A percentile compares a stretch with the other conserved stretches of the same genome.
Evolutionary conservation across 1,140 invertebrate genomes (phyloP).

Genomic region (Sitophilus oryzae): DNA sequence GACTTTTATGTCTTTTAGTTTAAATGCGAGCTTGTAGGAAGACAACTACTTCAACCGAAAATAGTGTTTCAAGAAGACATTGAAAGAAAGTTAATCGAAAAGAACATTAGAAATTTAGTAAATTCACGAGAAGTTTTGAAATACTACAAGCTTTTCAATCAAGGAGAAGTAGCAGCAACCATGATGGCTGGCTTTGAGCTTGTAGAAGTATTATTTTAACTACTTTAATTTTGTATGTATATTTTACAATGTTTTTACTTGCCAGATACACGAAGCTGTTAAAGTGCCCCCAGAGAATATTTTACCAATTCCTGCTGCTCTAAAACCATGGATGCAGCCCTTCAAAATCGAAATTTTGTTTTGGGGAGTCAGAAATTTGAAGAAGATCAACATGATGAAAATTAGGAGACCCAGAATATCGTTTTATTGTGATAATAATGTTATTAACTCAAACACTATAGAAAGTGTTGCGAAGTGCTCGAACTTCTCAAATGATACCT

Average conservation of each 20-base stretch:
- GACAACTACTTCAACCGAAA: conserved; percentile 45
- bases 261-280: conserved; percentile 2
- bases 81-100: not conserved
- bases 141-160: conserved; percentile 49
- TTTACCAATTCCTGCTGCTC: conserved; percentile 47
- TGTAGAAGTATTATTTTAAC: conserved; percentile 48
- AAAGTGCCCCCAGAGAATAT: conserved; percentile 16
- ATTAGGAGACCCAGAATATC: conserved; percentile 51
- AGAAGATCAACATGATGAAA: conserved; percentile 43
- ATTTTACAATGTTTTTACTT: not conserved
- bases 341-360: conserved; percentile 55
- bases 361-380: conserved; percentile 57
- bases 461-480: conserved; percentile 45
- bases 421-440: conserved; percentile 50
- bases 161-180: conserved; percentile 45
- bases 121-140: conserved; percentile 48
- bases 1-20: conserved; percentile 45
- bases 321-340: conserved; percentile 42
- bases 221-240: not conserved
- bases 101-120: conserved; percentile 34
- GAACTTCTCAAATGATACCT: conserved; percentile 47
- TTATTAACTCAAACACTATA: conserved; percentile 52
- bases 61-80: conserved; percentile 43
- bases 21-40: conserved; percentile 51
- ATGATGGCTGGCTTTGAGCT: conserved; percentile 55